Percentiles rank a stretch among this genome's conserved stretches.
These are phyloP conservation scores for Centropristis striata DNA, from an alignment of 2,113 vertebrate species.

Conservation along the genomic window DNA sequence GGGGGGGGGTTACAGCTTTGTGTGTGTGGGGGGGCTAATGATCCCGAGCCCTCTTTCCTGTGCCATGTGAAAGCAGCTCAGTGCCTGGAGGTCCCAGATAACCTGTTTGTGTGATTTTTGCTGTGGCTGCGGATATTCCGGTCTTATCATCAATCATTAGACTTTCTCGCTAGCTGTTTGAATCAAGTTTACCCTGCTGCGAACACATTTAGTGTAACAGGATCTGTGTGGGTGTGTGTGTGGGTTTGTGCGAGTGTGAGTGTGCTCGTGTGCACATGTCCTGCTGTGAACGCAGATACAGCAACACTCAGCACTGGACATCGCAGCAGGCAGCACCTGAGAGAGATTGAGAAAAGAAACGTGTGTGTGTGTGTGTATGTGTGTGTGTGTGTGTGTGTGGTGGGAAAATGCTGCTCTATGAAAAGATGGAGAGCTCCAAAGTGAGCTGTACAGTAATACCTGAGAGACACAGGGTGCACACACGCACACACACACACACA, in stretches of 20 bases:
- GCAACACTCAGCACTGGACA: conserved; percentile 77
- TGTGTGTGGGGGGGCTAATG: conserved; percentile 48
- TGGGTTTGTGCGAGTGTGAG: conserved; percentile 55
- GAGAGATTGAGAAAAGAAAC: conserved; percentile 52
- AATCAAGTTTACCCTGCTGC: conserved; percentile 80
- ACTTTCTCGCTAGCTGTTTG: conserved; percentile 73
- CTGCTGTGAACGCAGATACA: conserved; percentile 74
- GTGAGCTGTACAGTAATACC: conserved; percentile 60
- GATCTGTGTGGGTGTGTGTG: conserved; percentile 63
- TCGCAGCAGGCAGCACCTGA: conserved; percentile 67
- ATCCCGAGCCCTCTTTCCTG: conserved; percentile 48
- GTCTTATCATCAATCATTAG: conserved; percentile 84
- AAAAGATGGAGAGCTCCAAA: conserved; percentile 56
- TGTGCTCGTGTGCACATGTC: conserved; percentile 37
- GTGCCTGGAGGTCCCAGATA: conserved; percentile 76
- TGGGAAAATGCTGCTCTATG: conserved; percentile 49
- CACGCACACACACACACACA: conserved; percentile 19
- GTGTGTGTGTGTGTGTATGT: conserved; percentile 34
- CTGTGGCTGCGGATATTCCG: conserved; percentile 78
- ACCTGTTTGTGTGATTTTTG: conserved; percentile 80
- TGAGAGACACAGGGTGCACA: conserved; percentile 33
- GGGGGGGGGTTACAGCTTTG: conserved; percentile 24
- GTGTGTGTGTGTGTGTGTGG: conserved; percentile 32
- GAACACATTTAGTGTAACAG: conserved; percentile 76
- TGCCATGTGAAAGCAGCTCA: conserved; percentile 63